Base-by-base conservation (phyloP, 2,888 invertebrate species). In the Polydrusus cervinus region DNA sequence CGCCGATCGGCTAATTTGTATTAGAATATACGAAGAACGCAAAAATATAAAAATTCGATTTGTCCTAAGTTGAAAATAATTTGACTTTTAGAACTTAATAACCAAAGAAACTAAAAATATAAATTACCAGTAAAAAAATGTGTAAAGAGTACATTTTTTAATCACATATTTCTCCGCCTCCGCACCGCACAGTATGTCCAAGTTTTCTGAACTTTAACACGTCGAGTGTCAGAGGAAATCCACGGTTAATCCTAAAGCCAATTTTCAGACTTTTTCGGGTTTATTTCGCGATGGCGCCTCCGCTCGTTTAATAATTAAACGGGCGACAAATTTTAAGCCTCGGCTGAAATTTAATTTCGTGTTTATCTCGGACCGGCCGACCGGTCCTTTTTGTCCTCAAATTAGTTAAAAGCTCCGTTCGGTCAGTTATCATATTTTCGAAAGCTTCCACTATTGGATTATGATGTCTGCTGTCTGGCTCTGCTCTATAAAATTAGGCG, bases 301-400 rank as follows among this genome's bases (percentile, higher is more conserved):
- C 45, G 71, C 71, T 55, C 64, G 71, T 64, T 71, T 71, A 71
- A 71, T 55, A 64, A 64, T 71, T 71, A 71, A 71, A 71, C 64
- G 20, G 71, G 53, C 71, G 71, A 64, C 71, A 65, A 64, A 71
- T 64, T 71, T 71, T 64, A 71, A 64, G 64, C 71, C 53, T 6
- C 13, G 53, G 69, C 53, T 65, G 55, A 64, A 71, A 71, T 65
- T 65, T 53, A 55, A 71, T 71, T 71, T 71, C 14, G 3, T 53
- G 53, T 71, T 71, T 70, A 61, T 70, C 70, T 61, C 47, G 61
- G 38, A 45, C 67, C 11, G 14, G 0, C 0, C 6, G 34, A 3
- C 38, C 16, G 38, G 57, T 38, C 57, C 38, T 60, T 60, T 60
- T 38, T 60, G 38, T 18, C 38, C 57, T 60, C 38, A 60, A 60